phyloP scores from a whole-genome alignment of 2,113 vertebrate genomes.

The Alectura lathami region DNA sequence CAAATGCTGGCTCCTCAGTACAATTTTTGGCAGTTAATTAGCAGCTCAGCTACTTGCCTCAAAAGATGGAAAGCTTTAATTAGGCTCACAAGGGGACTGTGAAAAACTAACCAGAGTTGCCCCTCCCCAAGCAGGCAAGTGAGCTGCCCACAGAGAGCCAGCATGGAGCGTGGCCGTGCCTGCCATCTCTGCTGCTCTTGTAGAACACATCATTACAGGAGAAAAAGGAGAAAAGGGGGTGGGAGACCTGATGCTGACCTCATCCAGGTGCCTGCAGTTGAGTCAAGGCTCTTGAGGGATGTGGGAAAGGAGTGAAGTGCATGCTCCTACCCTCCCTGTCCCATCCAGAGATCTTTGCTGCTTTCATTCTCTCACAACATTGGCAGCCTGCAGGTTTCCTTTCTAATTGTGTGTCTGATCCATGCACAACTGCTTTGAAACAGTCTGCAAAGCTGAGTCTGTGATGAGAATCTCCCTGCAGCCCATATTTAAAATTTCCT shows the following conservation, averaged over 20 bases:
- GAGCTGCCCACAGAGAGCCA: not conserved
- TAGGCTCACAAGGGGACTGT: not conserved
- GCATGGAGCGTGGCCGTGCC: not conserved
- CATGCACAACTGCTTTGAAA: not conserved
- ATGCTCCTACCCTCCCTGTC: not conserved
- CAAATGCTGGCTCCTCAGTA: not conserved
- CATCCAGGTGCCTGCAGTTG: not conserved
- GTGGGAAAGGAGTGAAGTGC: not conserved
- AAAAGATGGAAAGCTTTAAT: not conserved
- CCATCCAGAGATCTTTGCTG: not conserved
- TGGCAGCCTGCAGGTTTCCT: not conserved
- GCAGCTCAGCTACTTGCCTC: not conserved
- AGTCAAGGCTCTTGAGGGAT: not conserved
- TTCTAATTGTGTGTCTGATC: not conserved
- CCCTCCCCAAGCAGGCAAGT: not conserved
- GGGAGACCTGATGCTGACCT: not conserved
- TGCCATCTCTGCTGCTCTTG: not conserved
- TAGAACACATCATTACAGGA: not conserved
- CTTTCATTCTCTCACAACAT: not conserved
- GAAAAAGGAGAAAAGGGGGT: not conserved
- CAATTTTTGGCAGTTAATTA: conserved; percentile 23
- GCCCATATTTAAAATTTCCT: no score
- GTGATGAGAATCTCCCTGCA: not conserved
- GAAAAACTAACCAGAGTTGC: not conserved
- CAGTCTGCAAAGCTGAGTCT: not conserved